Base-by-base conservation (phyloP, 2,888 invertebrate genomes). In the Bedellia somnulentella region DNA sequence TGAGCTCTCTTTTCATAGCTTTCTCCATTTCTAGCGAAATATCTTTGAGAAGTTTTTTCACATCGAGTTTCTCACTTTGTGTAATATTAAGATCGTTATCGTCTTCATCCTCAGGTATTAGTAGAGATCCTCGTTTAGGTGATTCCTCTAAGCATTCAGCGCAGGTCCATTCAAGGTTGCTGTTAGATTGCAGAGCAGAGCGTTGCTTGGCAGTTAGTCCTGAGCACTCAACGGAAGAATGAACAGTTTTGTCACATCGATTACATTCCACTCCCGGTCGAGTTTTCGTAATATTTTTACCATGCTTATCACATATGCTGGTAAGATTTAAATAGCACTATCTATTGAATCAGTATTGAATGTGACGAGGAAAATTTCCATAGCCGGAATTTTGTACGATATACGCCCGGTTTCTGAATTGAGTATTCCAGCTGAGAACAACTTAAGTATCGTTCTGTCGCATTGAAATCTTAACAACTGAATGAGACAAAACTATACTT, bases 81-180 rank as follows among this genome's bases (percentile, higher is more conserved):
- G 5, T 5, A n/a, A 16, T 17, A 6, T 12, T 6, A 8, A 4
- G 12, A 4, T 24, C 24, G 13, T 8, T 4, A 4, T 27, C 27
- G 4, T 15, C 16, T 3, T 27, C 15, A 3, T 27, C 15, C 5
- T 27, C 27, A 4, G 27, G 27, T n/a, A 15, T 17, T 5, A 27
- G 3, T n/a, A 15, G 8, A 4, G 27, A 27, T 3, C 6, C 4
- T 3, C n/a, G 4, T 5, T n/a, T 4, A 5, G 27, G 6, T 5
- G 8, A 5, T 16, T 4, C 16, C 3, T 4, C 9, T 3, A 4
- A n/a, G 16, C 16, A 27, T 6, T 27, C 16, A 4, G 9, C 5
- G 10, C 27, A 27, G 27, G 4, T 27, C 27, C 16, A 27, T 15
- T 27, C 27, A 9, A 27, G 17, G 15, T 10, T 15, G 15, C 16